Base-by-base conservation (phyloP, 2,113 vertebrate species). In the Hipposideros armiger region DNA sequence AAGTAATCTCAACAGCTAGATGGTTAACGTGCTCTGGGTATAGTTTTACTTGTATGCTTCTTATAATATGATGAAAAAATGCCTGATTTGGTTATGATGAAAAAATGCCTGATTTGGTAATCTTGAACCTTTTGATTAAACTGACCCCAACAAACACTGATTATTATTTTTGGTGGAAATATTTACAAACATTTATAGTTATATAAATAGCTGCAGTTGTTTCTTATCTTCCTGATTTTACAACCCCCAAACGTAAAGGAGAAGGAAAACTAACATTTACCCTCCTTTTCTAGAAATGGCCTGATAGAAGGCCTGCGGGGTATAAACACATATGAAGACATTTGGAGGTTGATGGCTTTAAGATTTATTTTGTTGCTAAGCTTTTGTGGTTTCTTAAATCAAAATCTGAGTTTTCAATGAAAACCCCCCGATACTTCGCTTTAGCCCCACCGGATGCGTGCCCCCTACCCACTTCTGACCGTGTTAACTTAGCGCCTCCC, bases 251-350 rank as follows among this genome's bases (percentile, higher is more conserved):
- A 30, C 4, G 7, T 58, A 92, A 42, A 84, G 14, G 4, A 22
- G 19, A 1, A 0, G 45, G 45, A 54, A 87, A 42, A 64, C 32
- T 32, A 69, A 83, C 52, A 58, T 56, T 85, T 10, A 76, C 56
- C 67, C 22, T 67, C 72, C 62, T 67, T 96, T 89, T 67, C 72
- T 13, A 94, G 88, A 78, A 96, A 92, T 24, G 52, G 93, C 81
- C 69, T 50, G 28, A 89, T 74, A 73, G 52, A 87, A 91, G 70
- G 90, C 54, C 86, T 64, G 32, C 36, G 45, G 60, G 52, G 24
- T 86, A 56, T 54, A 64, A 92, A 93, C 81, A 96, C 90, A 96
- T n/a, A 80, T 40, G 56, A 56, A n/a, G 50, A 89, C n/a, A 28
- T 78, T 67, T 77, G 30, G 52, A 89, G 69, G 47, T 10, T 54